phyloP scores from a whole-genome alignment of 2,888 invertebrate genomes.

The Alitta virens region DNA sequence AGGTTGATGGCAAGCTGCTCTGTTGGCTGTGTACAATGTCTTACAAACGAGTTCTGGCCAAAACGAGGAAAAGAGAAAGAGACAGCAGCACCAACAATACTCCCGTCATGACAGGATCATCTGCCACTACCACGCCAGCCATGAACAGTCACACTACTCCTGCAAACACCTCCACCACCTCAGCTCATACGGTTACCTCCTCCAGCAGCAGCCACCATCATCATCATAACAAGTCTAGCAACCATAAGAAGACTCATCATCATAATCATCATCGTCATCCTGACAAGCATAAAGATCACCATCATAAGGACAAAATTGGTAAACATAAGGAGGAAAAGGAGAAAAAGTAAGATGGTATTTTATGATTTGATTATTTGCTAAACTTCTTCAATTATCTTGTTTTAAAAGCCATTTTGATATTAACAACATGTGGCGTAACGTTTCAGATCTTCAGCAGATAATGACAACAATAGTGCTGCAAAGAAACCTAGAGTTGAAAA shows the following conservation, averaged over 20 bases:
- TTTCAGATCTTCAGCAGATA: not conserved
- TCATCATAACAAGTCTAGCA: constrained; percentile 26
- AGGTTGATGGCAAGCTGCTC: constrained; percentile 91
- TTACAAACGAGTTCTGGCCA: constrained; percentile 85
- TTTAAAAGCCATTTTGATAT: too few relatives aligned
- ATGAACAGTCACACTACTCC: too few relatives aligned
- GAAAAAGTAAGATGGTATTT: constrained; percentile 12
- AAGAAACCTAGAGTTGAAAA: constrained; percentile 38
- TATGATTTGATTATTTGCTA: too few relatives aligned
- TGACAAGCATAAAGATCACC: constrained; percentile 27
- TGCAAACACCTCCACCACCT: constrained; percentile 46
- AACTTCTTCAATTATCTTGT: too few relatives aligned
- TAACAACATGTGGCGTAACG: too few relatives aligned
- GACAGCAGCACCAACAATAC: constrained; percentile 15
- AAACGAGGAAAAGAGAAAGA: constrained; percentile 64
- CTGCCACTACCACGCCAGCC: not conserved
- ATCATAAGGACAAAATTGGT: constrained; percentile 3
- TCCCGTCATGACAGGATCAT: constrained; percentile 3
- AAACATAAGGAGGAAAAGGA: not conserved
- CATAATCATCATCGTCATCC: constrained; percentile 30
- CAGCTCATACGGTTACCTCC: not conserved
- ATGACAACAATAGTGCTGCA: constrained; percentile 17
- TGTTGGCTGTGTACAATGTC: constrained; percentile 95
- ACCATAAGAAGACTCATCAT: constrained; percentile 35
- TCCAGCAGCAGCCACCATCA: constrained; percentile 9